Base-by-base conservation (phyloP, 1,140 invertebrate species). In the Leucophenga varia region DNA sequence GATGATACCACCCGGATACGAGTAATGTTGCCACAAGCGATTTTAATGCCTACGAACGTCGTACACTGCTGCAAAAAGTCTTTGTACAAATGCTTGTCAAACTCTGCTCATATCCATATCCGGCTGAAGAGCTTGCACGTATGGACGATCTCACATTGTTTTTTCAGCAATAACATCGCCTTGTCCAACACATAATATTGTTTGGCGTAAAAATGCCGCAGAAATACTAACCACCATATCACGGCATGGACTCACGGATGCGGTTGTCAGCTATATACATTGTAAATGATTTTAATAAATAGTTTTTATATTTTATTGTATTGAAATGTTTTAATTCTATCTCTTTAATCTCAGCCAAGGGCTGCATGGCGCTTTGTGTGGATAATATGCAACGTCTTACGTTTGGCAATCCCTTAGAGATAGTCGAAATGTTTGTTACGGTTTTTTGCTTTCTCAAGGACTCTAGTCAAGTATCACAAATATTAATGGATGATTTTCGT, bases 401-500 rank as follows among this genome's bases (percentile, higher is more conserved):
- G 61, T 91, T 96, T 75, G 78, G 97, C 59, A 90, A 90, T 52
- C 93, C 93, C n/a, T 79, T 96, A 60, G 95, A 98, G 79, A 86
- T 97, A 52, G 92, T 97, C 10, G 94, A 98, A 79, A 97, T 98
- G 93, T 95, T 98, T 80, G 92, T 96, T 22, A 95, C 94, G 10
- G 87, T 98, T 21, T 97, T 98, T 79, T 97, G 95, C 80, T 96
- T 98, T 76, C 81, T 98, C 39, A 97, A 97, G 80, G 95, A 98
- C 74, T 98, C 95, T n/a, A 94, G 94, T 78, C 93, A 96, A 76
- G 89, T 96, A 42, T 95, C 94, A 48, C 92, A 95, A 77, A 86
- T 88, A 55, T 80, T 99, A 51, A 75, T 98, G 53, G 96, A 98
- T 75, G 96, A 98, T 78, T 98, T 99, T 79, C 84, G 90, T 51